phyloP scores from a whole-genome alignment of 1,140 invertebrate species.

The Orius insidiosus region DNA sequence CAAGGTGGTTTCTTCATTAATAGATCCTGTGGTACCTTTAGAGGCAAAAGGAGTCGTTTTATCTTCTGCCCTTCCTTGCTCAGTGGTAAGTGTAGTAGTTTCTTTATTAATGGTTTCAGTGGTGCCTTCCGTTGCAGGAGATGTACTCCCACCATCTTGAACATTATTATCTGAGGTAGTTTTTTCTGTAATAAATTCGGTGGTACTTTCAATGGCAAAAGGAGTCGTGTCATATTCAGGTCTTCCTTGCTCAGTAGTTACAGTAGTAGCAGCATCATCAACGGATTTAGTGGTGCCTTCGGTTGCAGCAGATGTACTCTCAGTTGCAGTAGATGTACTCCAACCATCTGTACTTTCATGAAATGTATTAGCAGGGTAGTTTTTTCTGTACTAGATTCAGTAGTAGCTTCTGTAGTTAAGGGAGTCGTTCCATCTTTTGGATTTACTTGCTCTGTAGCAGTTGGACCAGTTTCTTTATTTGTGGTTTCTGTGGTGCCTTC shows the following conservation, averaged over 20 bases:
- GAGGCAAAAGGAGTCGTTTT: constrained; percentile 1
- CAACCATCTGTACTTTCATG: constrained; percentile 9
- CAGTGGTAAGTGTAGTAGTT: no score
- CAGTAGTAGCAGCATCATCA: constrained; percentile 9
- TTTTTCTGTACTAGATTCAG: not conserved
- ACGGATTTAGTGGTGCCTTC: constrained; percentile 15
- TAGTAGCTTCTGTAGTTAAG: constrained; percentile 11
- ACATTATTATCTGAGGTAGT: no score
- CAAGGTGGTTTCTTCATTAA: not conserved
- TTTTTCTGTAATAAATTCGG: no score
- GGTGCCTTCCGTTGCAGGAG: no score
- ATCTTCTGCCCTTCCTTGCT: constrained; percentile 4
- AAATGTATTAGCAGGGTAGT: not conserved
- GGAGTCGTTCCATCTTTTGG: constrained; percentile 1
- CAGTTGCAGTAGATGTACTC: constrained; percentile 5
- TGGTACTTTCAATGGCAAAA: no score
- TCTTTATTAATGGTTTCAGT: no score
- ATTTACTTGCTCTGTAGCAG: constrained; percentile 7
- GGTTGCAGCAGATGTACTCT: constrained; percentile 6
- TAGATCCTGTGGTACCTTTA: no score
- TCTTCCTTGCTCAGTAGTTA: no score
- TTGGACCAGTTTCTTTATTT: not conserved
- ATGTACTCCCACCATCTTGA: no score
- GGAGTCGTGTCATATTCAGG: no score
- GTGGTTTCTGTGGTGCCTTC: not conserved